These are phyloP conservation scores for Perccottus glenii DNA, from an alignment of 2,113 vertebrate species.

Conservation along the genomic window DNA sequence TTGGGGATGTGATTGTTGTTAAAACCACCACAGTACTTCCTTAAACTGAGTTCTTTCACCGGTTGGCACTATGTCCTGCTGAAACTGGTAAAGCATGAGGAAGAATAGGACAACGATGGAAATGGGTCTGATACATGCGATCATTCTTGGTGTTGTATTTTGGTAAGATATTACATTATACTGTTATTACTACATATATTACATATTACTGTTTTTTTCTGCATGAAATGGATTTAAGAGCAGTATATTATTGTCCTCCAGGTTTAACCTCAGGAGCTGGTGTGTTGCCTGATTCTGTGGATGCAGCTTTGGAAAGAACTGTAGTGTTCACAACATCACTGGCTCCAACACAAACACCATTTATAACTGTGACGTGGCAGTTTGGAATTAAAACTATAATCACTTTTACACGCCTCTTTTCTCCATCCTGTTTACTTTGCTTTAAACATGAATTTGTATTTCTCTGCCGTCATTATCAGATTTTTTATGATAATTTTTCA, in stretches of 20 bases:
- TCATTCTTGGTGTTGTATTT: background rate
- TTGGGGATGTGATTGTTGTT: too few relatives aligned
- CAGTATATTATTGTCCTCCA: background rate
- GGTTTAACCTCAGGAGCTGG: slow-evolving; percentile 6
- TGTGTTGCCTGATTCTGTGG: slow-evolving; percentile 32
- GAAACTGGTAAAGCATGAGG: too few relatives aligned
- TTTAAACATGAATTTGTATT: too few relatives aligned
- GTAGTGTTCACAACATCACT: slow-evolving; percentile 28
- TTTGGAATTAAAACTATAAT: background rate
- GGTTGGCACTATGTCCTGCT: too few relatives aligned
- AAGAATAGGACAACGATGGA: background rate
- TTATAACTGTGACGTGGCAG: rapidly evolving
- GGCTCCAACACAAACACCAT: background rate
- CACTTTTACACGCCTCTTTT: rapidly evolving
- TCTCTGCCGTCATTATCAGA: too few relatives aligned
- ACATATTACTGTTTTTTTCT: too few relatives aligned
- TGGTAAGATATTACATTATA: background rate
- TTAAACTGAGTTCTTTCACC: too few relatives aligned
- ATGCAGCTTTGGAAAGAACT: slow-evolving; percentile 14
- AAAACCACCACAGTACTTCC: too few relatives aligned
- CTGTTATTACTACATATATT: too few relatives aligned
- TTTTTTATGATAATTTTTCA: too few relatives aligned
- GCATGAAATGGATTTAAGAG: too few relatives aligned
- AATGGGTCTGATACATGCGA: background rate
- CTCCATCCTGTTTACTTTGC: too few relatives aligned